Base-by-base conservation (phyloP, 2,888 invertebrate species). In the Hydriomena furcata region DNA sequence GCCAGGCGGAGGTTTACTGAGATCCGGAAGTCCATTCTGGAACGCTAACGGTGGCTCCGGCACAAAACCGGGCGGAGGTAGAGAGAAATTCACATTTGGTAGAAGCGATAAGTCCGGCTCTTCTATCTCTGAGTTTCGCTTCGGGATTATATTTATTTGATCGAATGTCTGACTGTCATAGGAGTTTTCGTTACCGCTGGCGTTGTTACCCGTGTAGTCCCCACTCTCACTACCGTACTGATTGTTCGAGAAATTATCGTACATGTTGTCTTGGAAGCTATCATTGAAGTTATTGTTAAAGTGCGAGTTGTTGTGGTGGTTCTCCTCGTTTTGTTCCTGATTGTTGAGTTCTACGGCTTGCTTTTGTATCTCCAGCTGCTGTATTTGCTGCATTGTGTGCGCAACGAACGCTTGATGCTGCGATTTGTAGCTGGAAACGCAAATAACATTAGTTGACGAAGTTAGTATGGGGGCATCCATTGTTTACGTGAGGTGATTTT, bases 331-430 rank as follows among this genome's bases (percentile, higher is more conserved):
- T 48, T 77, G 78, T 12, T 88, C 84, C 12, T 79, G 79, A 56
- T 60, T 90, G 66, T 77, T 91, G 83, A 90, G 70, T 91, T 94
- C 93, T 24, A 94, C 76, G 0, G 92, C 91, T 60, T 93, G 92
- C 68, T 94, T 95, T 75, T 96, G 96, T 77, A 95, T 94, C 74
- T 97, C 96, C 40, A 95, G 87, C 65, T 94, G 95, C 69, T 96
- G 94, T 66, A 98, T 96, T 82, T 97, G 97, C 74, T 96, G 95
- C 83, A 95, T 92, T 4, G 98, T 95, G 85, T 99, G 99, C 50
- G 94, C 93, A 7, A 97, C 96, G 79, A 98, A 99, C 7, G 98
- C 96, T 81, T 98, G 96, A 88, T 99, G 99, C 76, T 99, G 99
- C 28, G 95, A 94, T 86, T 97, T 95, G 72, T 98, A 97, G 68